Conservation (phyloP, 2,888 invertebrate species). For the Brachyopa scutellaris region DNA sequence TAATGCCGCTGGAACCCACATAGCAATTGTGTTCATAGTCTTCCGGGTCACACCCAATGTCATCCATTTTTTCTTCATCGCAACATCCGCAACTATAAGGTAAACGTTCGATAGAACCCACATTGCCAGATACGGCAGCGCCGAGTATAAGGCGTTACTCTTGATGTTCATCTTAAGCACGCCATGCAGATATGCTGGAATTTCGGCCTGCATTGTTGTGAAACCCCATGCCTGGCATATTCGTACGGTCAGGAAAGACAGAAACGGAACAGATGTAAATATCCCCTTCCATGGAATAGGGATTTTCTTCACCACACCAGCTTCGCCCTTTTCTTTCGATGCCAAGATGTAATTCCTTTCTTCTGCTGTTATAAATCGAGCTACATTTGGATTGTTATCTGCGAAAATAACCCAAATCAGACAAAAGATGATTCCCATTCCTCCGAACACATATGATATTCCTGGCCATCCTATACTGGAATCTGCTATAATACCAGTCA, state of each 20-base stretch:
- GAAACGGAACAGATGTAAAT: conserved; percentile 86
- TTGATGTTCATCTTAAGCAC: conserved; percentile 84
- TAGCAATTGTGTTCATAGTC: conserved; percentile 73
- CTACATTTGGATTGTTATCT: conserved; percentile 83
- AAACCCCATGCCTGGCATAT: conserved; percentile 86
- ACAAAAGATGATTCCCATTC: conserved; percentile 82
- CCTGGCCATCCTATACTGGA: conserved; percentile 84
- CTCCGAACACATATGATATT: conserved; percentile 84
- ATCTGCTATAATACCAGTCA: conserved; percentile 84
- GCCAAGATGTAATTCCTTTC: conserved; percentile 83
- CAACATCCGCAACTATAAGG: conserved; percentile 35
- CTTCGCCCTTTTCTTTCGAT: conserved; percentile 28
- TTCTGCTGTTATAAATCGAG: conserved; percentile 82
- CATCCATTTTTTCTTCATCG: conserved; percentile 74
- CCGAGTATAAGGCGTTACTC: conserved; percentile 81
- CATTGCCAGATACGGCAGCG: conserved; percentile 81
- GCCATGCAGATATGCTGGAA: conserved; percentile 85
- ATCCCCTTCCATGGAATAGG: conserved; percentile 86
- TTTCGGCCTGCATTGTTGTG: conserved; percentile 85
- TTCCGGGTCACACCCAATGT: conserved; percentile 75
- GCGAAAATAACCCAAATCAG: conserved; percentile 83
- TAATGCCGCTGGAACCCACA: conserved; percentile 83
- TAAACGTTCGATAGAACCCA: conserved; percentile 35
- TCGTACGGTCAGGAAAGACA: conserved; percentile 83
- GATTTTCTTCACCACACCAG: conserved; percentile 76